phyloP scores from a whole-genome alignment of 2,113 vertebrate genomes.

The Hydropotes inermis region DNA sequence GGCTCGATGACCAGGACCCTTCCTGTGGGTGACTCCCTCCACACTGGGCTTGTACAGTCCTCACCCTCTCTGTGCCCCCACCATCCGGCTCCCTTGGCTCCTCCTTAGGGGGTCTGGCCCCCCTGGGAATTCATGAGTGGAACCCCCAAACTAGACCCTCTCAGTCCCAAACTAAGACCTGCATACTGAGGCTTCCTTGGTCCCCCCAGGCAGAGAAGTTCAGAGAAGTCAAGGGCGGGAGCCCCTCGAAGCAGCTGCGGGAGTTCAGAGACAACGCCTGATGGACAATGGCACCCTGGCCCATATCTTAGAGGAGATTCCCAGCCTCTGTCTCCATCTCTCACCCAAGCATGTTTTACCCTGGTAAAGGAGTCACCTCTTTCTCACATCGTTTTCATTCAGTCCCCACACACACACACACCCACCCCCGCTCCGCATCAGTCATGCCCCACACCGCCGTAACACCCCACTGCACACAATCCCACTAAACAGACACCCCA shows the following conservation, averaged over 20 bases:
- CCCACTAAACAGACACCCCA: not conserved
- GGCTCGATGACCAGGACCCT: not conserved
- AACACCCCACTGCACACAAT: not conserved
- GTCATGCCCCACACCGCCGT: too few species aligned
- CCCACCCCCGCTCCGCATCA: not conserved
- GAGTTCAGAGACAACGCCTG: not conserved
- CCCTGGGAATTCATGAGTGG: not conserved
- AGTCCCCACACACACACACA: not conserved
- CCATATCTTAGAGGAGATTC: not conserved
- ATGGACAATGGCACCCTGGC: not conserved
- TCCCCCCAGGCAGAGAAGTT: not conserved
- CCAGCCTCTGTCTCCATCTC: not conserved
- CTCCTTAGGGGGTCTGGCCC: not conserved
- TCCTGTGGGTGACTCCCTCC: not conserved
- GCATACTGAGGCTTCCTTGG: not conserved
- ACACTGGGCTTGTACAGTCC: not conserved
- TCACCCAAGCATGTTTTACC: not conserved
- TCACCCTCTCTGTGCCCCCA: not conserved
- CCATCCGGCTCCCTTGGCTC: not conserved
- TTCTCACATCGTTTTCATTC: not conserved
- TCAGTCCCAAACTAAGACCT: not conserved
- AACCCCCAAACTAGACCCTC: not conserved
- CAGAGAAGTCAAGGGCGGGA: not conserved
- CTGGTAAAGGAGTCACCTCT: not conserved
- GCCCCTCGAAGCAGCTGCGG: not conserved